Percentiles rank a stretch among this genome's conserved stretches.
Conservation (phyloP, 2,888 invertebrate species). For the Drosophila mimetica region DNA sequence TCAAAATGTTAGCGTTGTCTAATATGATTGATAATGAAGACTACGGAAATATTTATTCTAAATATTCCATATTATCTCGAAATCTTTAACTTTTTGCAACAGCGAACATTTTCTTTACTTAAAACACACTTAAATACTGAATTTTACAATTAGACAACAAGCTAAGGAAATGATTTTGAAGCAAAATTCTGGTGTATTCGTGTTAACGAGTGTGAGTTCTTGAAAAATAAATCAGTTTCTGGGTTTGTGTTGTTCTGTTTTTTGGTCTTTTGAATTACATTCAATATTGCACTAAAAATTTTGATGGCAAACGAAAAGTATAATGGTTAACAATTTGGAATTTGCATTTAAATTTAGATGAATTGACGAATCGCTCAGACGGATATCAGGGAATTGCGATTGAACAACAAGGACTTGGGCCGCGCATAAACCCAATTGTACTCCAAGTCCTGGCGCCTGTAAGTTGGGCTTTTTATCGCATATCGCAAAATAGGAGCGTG, state of each 20-base stretch:
- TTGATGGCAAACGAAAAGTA: conserved; percentile 13
- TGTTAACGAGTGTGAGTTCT: not conserved
- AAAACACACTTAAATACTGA: conserved; percentile 10
- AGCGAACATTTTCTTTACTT: not conserved
- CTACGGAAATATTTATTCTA: not conserved
- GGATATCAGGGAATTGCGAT: conserved; percentile 79
- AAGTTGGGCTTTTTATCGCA: conserved; percentile 55
- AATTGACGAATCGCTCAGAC: conserved; percentile 55
- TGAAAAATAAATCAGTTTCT: conserved; percentile 2
- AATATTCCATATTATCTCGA: not conserved
- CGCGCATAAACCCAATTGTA: conserved; percentile 83
- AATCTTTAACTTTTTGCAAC: not conserved
- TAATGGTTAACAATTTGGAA: conserved; percentile 11
- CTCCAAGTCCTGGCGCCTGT: conserved; percentile 74
- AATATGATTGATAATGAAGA: not conserved
- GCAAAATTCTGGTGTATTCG: conserved; percentile 21
- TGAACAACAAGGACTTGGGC: conserved; percentile 81
- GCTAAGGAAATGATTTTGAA: conserved; percentile 17
- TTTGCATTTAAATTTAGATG: conserved; percentile 1
- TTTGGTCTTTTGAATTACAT: conserved; percentile 5
- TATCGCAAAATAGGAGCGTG: conserved; percentile 25
- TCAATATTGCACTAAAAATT: conserved; percentile 43
- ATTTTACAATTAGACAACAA: conserved; percentile 29
- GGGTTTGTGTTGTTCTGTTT: conserved; percentile 27
- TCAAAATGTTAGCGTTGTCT: not conserved